Evolutionary conservation across 2,888 invertebrate genomes (phyloP).

Genomic region (Polyommatus iphigenia): DNA sequence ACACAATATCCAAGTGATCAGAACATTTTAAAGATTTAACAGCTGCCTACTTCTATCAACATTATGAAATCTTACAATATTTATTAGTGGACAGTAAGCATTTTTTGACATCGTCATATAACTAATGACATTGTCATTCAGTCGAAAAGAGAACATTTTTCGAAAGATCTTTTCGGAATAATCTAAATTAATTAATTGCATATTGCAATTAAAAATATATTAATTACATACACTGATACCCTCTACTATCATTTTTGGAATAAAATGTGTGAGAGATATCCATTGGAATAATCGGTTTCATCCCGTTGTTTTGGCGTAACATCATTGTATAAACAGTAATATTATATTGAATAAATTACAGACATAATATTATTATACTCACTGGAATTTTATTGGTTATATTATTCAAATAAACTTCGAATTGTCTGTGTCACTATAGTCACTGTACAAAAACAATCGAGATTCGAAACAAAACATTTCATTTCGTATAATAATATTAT

Average conservation of each 20-base stretch:
- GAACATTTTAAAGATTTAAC: background rate
- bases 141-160: background rate
- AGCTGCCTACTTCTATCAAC: background rate
- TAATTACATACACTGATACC: background rate
- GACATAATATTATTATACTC: background rate
- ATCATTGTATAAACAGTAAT: background rate
- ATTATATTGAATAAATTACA: slow-evolving; percentile 1
- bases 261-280: slow-evolving; percentile 12
- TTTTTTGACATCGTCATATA: background rate
- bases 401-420: background rate
- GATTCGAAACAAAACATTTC: too few species aligned
- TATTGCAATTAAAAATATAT: background rate
- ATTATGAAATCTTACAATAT: background rate
- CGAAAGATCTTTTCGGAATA: background rate
- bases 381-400: background rate
- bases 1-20: background rate
- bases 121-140: background rate
- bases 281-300: background rate
- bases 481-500: background rate
- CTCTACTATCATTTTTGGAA: slow-evolving; percentile 21
- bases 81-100: background rate
- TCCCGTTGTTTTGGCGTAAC: background rate
- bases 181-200: background rate
- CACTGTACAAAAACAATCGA: background rate
- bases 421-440: background rate